phyloP scores from a whole-genome alignment of 2,113 vertebrate species.

The Hucho hucho region DNA sequence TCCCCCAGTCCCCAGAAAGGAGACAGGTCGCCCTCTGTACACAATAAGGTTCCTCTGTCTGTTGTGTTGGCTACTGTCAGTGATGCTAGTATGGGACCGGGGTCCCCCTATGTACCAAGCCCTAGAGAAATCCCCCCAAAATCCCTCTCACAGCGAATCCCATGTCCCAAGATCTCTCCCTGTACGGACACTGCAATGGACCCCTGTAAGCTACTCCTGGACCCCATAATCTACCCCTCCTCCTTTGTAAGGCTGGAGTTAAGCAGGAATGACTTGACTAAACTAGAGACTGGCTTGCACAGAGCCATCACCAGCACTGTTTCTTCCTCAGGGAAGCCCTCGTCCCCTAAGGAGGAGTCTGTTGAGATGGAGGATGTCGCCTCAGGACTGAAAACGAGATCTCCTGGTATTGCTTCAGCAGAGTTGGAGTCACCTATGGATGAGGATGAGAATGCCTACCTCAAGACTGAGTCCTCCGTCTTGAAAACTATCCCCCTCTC shows the following conservation, averaged over 20 bases:
- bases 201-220: too few species aligned
- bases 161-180: too few species aligned
- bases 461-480: neutral
- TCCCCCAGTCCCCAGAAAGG: conserved; percentile 4
- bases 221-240: neutral
- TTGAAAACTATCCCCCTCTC: neutral
- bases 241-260: conserved; percentile 21
- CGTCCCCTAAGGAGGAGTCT: neutral
- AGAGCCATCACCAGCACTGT: conserved; percentile 5
- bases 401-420: neutral
- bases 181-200: too few species aligned
- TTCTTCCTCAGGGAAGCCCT: neutral
- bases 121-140: too few species aligned
- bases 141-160: too few species aligned
- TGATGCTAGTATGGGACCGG: too few species aligned
- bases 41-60: neutral
- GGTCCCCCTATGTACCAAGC: too few species aligned
- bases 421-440: neutral
- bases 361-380: conserved; percentile 7
- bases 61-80: too few species aligned
- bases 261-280: conserved; percentile 19
- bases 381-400: neutral
- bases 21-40: neutral
- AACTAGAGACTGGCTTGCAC: too few species aligned
- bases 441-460: neutral